phyloP scores from a whole-genome alignment of 2,113 vertebrate genomes.

The Orientallactaga bullata region DNA sequence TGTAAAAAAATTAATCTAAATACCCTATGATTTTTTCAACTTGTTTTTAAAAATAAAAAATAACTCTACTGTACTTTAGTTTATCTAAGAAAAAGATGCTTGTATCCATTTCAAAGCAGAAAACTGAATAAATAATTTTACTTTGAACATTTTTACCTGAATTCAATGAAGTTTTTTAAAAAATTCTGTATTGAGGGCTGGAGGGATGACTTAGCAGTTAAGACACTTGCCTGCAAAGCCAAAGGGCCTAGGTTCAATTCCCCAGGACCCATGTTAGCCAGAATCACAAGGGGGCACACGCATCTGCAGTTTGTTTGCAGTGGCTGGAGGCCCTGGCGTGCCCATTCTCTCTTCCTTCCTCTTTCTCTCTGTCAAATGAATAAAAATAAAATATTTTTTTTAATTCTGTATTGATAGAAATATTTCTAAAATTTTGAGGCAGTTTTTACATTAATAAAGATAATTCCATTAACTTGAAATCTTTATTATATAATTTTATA shows the following conservation, averaged over 20 bases:
- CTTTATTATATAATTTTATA: background rate
- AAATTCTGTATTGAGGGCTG: too few species aligned
- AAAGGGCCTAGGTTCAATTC: too few species aligned
- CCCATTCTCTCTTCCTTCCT: too few species aligned
- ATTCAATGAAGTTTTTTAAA: too few species aligned
- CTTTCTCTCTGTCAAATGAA: background rate
- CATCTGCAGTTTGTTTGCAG: too few species aligned
- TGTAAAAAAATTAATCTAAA: background rate
- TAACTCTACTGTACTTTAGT: background rate
- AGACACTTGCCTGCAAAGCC: too few species aligned
- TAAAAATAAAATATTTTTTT: too few species aligned
- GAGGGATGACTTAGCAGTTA: too few species aligned
- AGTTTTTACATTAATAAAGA: background rate
- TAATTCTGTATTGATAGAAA: background rate
- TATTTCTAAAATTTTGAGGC: too few species aligned
- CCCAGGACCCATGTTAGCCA: too few species aligned
- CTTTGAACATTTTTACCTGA: background rate
- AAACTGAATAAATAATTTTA: background rate
- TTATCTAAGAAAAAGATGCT: background rate
- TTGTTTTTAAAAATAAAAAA: background rate
- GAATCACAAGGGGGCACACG: too few species aligned
- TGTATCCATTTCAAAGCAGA: background rate
- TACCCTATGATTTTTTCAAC: background rate
- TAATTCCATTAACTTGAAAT: background rate
- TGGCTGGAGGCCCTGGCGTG: too few species aligned